Evolutionary conservation across 2,797 vertebrate species (phyloP), one percentile per base, ranked within the genome.

Genomic region (Sitta carolinensis): DNA sequence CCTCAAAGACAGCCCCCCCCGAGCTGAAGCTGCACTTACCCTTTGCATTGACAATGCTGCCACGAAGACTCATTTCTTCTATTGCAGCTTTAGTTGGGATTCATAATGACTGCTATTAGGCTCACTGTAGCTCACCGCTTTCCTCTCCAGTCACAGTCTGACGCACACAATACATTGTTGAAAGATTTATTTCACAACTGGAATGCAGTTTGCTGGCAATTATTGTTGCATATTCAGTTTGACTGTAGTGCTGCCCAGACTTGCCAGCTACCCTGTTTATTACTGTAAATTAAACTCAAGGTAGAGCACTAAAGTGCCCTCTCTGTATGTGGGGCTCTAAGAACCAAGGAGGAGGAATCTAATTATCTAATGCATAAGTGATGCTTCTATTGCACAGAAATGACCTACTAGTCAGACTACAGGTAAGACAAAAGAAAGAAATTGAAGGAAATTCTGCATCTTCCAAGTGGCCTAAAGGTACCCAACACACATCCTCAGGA

Each of bases 81-180:
- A 66, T 36, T 85, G 59, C 38, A 84, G 82, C 87, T 94, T 89
- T 92, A 79, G 78, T 79, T 73, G 77, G 67, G 83, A 91, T 51
- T 88, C 94, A 54, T 67, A 94, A 95, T 48, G 52, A 91, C 66
- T 87, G 89, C 84, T 91, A 52, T 78, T 92, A 96, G 81, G 76
- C 89, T 94, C 50, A 72, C 91, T 84, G 82, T 40, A 94, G 82
- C 70, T 90, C 83, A 38, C 76, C 69, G 79, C 87, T 90, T 88
- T 91, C 94, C 94, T 94, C 95, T 95, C 94, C 50, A 97, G 95
- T 97, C 96, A 97, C 96, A 97, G 97, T 95, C 94, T 97, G 98
- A 97, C 95, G 92, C 94, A 94, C 91, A 96, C 90, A 96, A 93
- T 50, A 76, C 86, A 91, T 79, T 95, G 95, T 84, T 94, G 93